Conservation (phyloP, 2,113 vertebrate species). For the Ailurus styani region DNA sequence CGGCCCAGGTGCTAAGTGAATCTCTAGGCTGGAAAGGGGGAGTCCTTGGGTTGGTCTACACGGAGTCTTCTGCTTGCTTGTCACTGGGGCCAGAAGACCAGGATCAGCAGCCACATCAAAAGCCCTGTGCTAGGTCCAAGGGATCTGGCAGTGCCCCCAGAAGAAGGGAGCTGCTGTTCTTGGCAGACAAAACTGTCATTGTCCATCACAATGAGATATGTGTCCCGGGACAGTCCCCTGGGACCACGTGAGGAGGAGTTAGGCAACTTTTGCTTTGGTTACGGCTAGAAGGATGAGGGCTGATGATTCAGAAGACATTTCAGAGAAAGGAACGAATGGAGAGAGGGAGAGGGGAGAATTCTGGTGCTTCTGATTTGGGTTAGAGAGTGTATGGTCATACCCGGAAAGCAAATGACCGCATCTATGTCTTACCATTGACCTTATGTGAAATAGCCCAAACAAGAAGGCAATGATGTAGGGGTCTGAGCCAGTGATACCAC, state of each 20-base stretch:
- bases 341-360: background rate
- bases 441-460: background rate
- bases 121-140: background rate
- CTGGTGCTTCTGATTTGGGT: background rate
- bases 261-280: background rate
- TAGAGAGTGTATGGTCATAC: background rate
- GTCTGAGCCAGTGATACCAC: background rate
- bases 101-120: background rate
- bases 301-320: background rate
- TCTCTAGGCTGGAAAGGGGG: background rate
- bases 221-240: background rate
- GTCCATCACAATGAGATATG: background rate
- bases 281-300: background rate
- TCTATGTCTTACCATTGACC: background rate
- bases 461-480: background rate
- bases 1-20: background rate
- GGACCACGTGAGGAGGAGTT: background rate
- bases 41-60: background rate
- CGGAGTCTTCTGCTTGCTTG: background rate
- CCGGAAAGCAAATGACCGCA: background rate
- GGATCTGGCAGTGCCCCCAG: background rate
- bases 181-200: background rate
- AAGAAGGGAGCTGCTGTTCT: background rate
- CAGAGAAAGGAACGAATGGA: background rate
- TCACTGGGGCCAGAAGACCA: background rate